Evolutionary conservation across 2,797 vertebrate genomes (phyloP).

Genomic region (Lacerta bilineata): DNA sequence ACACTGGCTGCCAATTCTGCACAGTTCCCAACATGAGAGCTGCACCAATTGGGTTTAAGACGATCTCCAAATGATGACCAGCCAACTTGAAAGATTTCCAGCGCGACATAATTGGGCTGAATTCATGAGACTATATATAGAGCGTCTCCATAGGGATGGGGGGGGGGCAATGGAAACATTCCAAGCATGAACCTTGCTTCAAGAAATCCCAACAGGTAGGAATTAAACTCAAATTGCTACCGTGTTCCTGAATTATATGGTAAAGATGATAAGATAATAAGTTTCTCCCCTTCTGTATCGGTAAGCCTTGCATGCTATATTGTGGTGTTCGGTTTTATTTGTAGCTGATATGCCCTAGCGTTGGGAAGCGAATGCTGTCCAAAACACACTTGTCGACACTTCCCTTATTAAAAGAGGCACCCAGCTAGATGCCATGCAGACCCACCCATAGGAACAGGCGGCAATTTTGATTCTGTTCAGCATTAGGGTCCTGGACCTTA

Average conservation of each 20-base stretch:
- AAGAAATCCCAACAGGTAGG: constrained; percentile 56
- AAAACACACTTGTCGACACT: no score
- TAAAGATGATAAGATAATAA: background rate
- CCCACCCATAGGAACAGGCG: no score
- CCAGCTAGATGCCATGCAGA: no score
- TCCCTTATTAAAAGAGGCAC: no score
- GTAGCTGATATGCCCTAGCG: no score
- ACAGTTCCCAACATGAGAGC: constrained; percentile 60
- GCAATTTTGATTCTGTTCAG: no score
- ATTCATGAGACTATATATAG: constrained; percentile 68
- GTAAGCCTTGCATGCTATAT: background rate
- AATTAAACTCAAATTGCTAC: constrained; percentile 61
- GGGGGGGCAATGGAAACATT: accelerated
- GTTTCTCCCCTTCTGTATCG: background rate
- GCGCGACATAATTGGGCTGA: constrained; percentile 62
- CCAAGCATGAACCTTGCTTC: constrained; percentile 43
- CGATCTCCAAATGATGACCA: constrained; percentile 69
- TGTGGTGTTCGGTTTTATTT: no score
- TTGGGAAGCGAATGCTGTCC: no score
- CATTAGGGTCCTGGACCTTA: no score
- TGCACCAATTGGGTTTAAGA: constrained; percentile 69
- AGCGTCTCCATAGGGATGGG: constrained; percentile 58
- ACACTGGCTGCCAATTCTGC: constrained; percentile 55
- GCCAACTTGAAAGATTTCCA: constrained; percentile 71
- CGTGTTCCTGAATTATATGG: constrained; percentile 38